Conservation (phyloP, 2,113 vertebrate species). For the Hydrochoerus hydrochaeris region DNA sequence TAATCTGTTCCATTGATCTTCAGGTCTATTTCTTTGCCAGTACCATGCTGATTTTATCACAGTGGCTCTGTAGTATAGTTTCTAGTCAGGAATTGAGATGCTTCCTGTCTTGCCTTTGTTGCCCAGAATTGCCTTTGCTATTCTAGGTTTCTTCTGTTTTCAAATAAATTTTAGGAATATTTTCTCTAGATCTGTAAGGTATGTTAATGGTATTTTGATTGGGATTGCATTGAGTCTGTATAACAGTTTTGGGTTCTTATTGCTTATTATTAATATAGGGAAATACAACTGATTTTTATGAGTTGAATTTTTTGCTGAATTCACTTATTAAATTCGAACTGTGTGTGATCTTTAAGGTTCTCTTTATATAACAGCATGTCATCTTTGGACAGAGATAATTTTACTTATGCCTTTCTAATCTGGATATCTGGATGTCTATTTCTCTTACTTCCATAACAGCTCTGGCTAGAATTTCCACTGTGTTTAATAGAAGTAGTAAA, state of each 20-base stretch:
- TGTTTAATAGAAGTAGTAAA: background rate
- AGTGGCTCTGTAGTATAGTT: too few species aligned
- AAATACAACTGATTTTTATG: background rate
- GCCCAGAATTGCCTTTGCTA: too few species aligned
- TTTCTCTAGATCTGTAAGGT: too few species aligned
- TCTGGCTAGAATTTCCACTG: background rate
- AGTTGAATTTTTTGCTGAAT: background rate
- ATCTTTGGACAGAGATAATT: background rate
- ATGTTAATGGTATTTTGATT: too few species aligned
- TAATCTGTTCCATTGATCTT: too few species aligned
- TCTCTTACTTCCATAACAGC: background rate
- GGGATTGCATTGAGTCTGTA: too few species aligned
- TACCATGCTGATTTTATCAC: too few species aligned
- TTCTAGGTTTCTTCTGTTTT: too few species aligned
- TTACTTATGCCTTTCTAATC: background rate
- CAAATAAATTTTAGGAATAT: too few species aligned
- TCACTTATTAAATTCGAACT: background rate
- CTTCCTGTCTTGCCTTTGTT: too few species aligned
- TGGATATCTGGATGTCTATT: background rate
- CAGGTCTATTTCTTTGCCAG: too few species aligned
- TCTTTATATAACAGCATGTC: background rate
- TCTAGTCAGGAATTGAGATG: too few species aligned
- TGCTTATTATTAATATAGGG: background rate
- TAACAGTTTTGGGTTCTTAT: background rate
- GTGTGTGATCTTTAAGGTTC: background rate